Evolutionary conservation across 2,113 vertebrate species (phyloP).

Genomic region (Budorcas taxicolor): DNA sequence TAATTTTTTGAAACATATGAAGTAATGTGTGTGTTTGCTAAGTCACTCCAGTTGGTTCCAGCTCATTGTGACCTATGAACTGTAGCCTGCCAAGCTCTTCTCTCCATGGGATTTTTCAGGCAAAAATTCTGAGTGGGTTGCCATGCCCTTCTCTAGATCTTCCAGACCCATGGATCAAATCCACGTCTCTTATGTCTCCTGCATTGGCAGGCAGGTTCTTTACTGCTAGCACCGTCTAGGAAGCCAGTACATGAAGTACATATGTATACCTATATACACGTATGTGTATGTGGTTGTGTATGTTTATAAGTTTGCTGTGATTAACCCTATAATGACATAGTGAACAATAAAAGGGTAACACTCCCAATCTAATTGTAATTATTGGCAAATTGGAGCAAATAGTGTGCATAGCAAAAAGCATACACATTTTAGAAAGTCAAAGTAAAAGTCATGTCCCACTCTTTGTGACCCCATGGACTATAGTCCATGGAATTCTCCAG

Average conservation of each 20-base stretch:
- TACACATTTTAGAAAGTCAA: neutral
- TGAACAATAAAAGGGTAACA: neutral
- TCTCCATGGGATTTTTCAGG: neutral
- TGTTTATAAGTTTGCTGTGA: neutral
- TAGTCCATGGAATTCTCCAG: neutral
- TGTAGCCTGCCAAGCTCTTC: neutral
- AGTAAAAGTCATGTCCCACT: neutral
- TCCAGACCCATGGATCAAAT: neutral
- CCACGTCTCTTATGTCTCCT: neutral
- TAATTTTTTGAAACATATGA: neutral
- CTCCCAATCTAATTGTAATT: neutral
- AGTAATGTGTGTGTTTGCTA: neutral
- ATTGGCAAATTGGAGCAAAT: neutral
- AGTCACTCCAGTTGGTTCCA: neutral
- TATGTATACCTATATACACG: neutral
- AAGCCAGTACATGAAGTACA: neutral
- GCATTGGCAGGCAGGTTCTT: neutral
- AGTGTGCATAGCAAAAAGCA: neutral
- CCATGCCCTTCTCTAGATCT: neutral
- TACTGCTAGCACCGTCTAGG: neutral
- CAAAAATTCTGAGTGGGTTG: neutral
- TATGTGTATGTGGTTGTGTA: neutral
- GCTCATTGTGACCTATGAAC: neutral
- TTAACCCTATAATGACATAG: neutral
- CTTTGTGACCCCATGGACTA: neutral